Evolutionary conservation across 2,888 invertebrate species (phyloP).

Genomic region (Erebia palarica): DNA sequence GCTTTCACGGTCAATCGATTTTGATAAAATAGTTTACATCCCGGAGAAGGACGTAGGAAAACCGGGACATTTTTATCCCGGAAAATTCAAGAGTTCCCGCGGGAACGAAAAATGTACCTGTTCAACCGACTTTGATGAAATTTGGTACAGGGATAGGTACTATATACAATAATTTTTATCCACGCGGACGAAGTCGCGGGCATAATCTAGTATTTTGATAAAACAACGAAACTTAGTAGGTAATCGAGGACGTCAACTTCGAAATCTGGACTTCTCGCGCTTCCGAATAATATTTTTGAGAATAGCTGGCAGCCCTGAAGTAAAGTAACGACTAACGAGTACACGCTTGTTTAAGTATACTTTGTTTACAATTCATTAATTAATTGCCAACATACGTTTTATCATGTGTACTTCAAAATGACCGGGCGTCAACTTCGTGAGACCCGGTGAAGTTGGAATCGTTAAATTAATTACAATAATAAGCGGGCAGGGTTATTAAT

Average conservation of each 20-base stretch:
- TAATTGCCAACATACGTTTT: constrained; percentile 26
- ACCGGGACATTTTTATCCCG: too few relatives aligned
- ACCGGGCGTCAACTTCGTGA: constrained; percentile 36
- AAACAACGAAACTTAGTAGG: background rate
- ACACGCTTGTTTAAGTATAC: constrained; percentile 15
- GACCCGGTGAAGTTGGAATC: constrained; percentile 40
- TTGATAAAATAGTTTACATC: too few relatives aligned
- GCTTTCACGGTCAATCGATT: too few relatives aligned
- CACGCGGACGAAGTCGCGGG: too few relatives aligned
- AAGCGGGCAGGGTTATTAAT: constrained; percentile 62
- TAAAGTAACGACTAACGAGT: constrained; percentile 5
- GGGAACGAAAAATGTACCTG: too few relatives aligned
- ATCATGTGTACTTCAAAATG: constrained; percentile 27
- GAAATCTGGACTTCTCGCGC: background rate
- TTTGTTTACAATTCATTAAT: constrained; percentile 28
- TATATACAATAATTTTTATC: too few relatives aligned
- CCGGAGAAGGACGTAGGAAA: too few relatives aligned
- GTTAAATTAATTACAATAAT: constrained; percentile 55
- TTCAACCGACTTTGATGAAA: too few relatives aligned
- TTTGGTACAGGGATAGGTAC: too few relatives aligned
- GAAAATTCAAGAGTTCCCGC: too few relatives aligned
- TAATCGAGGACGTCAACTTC: background rate
- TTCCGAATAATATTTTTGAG: background rate
- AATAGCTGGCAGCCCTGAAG: constrained; percentile 2
- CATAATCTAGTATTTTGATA: too few relatives aligned